Evolutionary conservation across 2,113 vertebrate species (phyloP).

Genomic region (Pungitius pungitius): DNA sequence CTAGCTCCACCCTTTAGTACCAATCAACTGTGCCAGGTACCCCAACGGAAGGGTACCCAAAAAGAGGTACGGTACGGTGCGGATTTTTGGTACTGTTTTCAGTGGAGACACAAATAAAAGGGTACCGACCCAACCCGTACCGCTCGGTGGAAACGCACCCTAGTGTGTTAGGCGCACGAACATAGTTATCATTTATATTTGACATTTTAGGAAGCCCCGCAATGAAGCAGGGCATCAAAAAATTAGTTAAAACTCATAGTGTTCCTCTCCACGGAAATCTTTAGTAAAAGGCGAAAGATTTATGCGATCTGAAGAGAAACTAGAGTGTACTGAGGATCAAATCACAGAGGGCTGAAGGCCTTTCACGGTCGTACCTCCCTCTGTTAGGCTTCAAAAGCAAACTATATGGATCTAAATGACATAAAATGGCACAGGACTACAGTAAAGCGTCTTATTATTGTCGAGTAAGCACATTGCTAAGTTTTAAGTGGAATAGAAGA

Average conservation of each 20-base stretch:
- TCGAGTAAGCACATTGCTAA: accelerated
- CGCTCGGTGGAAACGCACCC: too few species aligned
- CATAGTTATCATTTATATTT: too few species aligned
- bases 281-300: conserved; percentile 72
- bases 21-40: too few species aligned
- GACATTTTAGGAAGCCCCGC: not conserved
- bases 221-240: conserved; percentile 25
- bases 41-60: too few species aligned
- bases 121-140: too few species aligned
- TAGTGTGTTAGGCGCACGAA: too few species aligned
- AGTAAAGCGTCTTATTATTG: accelerated
- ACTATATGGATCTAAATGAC: accelerated
- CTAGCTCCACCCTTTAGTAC: too few species aligned
- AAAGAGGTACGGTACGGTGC: too few species aligned
- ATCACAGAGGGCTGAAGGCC: accelerated
- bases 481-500: not conserved
- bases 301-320: conserved; percentile 56
- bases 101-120: too few species aligned
- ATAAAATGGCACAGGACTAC: accelerated
- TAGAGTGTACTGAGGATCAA: not conserved
- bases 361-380: not conserved
- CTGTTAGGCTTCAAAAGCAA: not conserved
- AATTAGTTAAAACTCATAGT: conserved; percentile 50
- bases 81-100: too few species aligned
- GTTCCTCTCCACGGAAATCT: conserved; percentile 70